A percentile compares a stretch with the other conserved stretches of the same genome.
Conservation (phyloP, 2,797 vertebrate species). For the Oophaga sylvatica region DNA sequence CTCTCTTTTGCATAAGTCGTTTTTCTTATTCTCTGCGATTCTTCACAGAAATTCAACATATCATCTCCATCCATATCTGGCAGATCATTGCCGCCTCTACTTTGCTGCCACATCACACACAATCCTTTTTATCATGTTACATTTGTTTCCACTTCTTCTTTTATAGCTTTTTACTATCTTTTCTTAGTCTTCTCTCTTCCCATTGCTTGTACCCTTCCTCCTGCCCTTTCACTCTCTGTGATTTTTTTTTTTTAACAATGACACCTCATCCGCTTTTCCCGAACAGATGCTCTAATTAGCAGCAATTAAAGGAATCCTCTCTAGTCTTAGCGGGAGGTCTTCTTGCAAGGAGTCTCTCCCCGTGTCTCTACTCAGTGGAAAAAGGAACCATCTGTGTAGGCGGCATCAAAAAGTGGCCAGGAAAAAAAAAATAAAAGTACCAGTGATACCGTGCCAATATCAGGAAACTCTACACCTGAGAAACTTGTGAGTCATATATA, state of each 20-base stretch:
- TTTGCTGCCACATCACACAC: not conserved
- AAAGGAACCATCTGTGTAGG: constrained; percentile 4
- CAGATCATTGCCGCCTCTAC: not conserved
- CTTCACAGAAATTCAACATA: not conserved
- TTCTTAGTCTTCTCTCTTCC: not conserved
- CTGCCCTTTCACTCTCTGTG: not conserved
- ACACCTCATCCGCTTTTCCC: constrained; percentile 55
- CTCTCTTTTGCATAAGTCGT: not conserved
- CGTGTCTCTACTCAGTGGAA: constrained; percentile 22
- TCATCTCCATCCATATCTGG: not conserved
- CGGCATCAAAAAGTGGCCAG: rapidly evolving
- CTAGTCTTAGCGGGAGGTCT: constrained; percentile 56
- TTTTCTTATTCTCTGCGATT: not conserved
- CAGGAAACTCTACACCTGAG: constrained; percentile 50
- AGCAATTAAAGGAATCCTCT: constrained; percentile 62
- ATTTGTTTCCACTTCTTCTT: not conserved
- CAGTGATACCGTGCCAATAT: constrained; percentile 38
- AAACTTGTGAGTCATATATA: constrained; percentile 19
- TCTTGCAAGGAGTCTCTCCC: constrained; percentile 44
- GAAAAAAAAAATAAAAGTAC: constrained; percentile 16
- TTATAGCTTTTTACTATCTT: not conserved
- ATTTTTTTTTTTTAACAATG: constrained; percentile 44
- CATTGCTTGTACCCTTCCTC: not conserved
- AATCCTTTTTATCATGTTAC: not conserved
- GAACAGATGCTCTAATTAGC: constrained; percentile 61